Conservation (phyloP, 1,140 invertebrate species). For the Bombus affinis region DNA sequence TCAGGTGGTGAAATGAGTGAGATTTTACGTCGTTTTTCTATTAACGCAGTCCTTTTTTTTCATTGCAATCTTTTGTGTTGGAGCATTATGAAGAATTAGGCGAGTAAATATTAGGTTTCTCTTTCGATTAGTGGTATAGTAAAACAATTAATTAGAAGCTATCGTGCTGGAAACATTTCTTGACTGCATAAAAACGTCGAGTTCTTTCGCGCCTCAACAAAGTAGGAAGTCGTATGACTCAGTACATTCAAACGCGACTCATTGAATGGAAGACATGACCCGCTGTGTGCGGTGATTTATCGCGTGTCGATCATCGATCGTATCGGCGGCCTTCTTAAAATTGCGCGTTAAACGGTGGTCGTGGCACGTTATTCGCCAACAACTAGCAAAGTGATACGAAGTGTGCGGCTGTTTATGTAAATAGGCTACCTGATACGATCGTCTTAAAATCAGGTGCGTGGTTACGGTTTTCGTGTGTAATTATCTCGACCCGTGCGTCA, state of each 20-base stretch:
- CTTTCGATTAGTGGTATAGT: too few relatives aligned
- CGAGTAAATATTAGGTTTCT: too few relatives aligned
- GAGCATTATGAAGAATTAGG: too few relatives aligned
- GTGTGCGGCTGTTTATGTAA: constrained; percentile 46
- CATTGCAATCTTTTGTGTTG: too few relatives aligned
- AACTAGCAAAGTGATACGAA: constrained; percentile 43
- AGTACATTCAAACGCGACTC: not conserved
- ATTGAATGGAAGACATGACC: not conserved
- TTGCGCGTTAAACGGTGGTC: constrained; percentile 42
- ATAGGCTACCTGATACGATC: constrained; percentile 28
- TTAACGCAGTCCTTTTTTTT: too few relatives aligned
- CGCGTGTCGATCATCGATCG: constrained; percentile 7
- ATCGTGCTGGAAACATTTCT: not conserved
- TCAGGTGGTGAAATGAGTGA: too few relatives aligned
- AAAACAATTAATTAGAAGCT: not conserved
- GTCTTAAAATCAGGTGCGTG: constrained; percentile 26
- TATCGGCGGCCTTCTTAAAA: constrained; percentile 39
- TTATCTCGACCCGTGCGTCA: constrained; percentile 26
- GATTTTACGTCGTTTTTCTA: too few relatives aligned
- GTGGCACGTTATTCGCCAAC: constrained; percentile 25
- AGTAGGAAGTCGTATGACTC: not conserved
- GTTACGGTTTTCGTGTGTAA: constrained; percentile 30
- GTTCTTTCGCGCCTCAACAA: not conserved
- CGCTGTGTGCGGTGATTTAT: constrained; percentile 1
- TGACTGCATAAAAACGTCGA: not conserved